Evolutionary conservation across 2,888 invertebrate genomes (phyloP), one percentile per base, ranked within the genome.

Genomic region (Eurois occulta): DNA sequence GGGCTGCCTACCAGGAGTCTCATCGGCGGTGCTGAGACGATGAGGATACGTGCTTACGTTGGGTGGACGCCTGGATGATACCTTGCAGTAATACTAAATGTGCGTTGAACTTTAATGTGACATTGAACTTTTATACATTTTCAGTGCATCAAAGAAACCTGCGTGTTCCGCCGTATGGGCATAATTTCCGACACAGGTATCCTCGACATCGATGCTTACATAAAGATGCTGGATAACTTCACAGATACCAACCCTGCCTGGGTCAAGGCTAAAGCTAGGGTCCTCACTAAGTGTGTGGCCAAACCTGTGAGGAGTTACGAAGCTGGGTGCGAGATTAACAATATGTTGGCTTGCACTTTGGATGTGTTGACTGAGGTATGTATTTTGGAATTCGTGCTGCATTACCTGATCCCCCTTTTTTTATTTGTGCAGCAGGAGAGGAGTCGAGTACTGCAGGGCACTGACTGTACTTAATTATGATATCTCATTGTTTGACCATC

Each of bases 291-390:
- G 21, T 96, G 96, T 52, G 84, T 96, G 21, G 88, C 82, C 3
- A 94, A 90, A 73, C 91, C 91, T 0, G 66, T 75, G 0, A 38
- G 75, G 1, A 92, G 90, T 0, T 95, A 95, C 65, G 90, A 90
- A 0, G 91, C 87, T 1, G 92, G 91, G 0, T 96, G 96, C 76
- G 93, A 94, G 74, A 94, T 96, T 8, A 96, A 96, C 67, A 93
- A 91, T 18, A 73, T 96, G 0, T 73, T 96, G 55, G 91, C 92
- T 28, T 96, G 96, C 58, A 94, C 95, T 2, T 91, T 95, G 43
- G 96, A 96, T 88, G 92, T 96, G 0, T 87, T 96, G 4, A 92
- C 94, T 75, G 96, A 96, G 94, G 96, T 96, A 86, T 87, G 89
- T 78, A 35, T 38, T 16, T 55, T 16, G 1, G 5, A n/a, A n/a